Base-by-base conservation (phyloP, 2,797 vertebrate genomes). In the Centropyge bicolor region DNA sequence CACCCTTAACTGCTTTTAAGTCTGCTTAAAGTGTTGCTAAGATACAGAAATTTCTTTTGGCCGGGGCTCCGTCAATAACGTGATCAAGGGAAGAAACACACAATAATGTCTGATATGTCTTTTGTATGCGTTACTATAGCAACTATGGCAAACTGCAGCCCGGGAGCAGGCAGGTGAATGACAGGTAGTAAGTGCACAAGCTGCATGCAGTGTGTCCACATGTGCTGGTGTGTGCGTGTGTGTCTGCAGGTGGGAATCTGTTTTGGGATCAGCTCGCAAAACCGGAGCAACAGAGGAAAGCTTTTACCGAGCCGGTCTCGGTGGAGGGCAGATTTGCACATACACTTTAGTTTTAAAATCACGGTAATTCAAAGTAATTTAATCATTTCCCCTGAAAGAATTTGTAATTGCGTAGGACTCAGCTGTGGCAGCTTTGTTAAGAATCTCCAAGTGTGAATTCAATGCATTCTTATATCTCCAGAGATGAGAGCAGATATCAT, bases 401-500 rank as follows among this genome's bases (percentile, higher is more conserved):
- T 85, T 35, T 74, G 70, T 83, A 84, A 90, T 88, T 90, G 72
- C 59, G 8, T 61, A 8, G 13, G 52, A 41, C 41, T 77, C 22
- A 3, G 52, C 76, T 67, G 62, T 41, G 13, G 59, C 38, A 11
- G 79, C 82, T 89, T 90, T 91, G 86, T 87, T 76, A 75, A 75
- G 83, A 80, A 81, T 76, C 85, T 87, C 74, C 13, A 55, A 75
- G 80, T 92, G 88, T 87, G 87, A 89, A 85, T 87, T 81, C 82
- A 62, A 83, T 89, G 73, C 89, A 92, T 89, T 87, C 75, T 79
- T 82, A 80, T 78, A 81, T 76, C 88, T 90, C 80, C 64, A n/a
- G 87, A 90, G 90, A 84, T 81, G 60, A 76, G 57, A 66, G 73
- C 40, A 36, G 66, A 74, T 82, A 72, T 78, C 68, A 74, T 88